Evolutionary conservation across 2,113 vertebrate genomes (phyloP).

Genomic region (Pyxicephalus adspersus): DNA sequence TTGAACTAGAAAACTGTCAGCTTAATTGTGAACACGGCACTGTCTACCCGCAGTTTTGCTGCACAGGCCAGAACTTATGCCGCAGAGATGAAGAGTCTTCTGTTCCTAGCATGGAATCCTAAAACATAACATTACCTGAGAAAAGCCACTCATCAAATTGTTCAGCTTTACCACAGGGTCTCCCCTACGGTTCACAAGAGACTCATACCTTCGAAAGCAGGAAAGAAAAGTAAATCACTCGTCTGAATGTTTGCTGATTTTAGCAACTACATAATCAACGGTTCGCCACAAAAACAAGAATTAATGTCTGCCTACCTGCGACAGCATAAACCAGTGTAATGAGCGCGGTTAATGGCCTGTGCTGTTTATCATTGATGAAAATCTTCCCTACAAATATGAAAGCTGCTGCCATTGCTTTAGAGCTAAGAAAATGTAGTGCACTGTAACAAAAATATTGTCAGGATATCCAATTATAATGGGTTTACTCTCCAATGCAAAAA

Average conservation of each 20-base stretch:
- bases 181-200: conserved; percentile 24
- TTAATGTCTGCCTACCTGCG: conserved; percentile 30
- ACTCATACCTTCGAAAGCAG: conserved; percentile 27
- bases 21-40: too few relatives aligned
- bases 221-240: conserved; percentile 30
- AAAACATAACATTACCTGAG: background rate
- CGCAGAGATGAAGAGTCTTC: conserved; percentile 2
- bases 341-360: conserved; percentile 37
- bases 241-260: conserved; percentile 33
- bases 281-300: conserved; percentile 41
- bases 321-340: conserved; percentile 30
- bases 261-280: conserved; percentile 37
- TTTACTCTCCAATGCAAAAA: background rate
- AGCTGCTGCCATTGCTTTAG: background rate
- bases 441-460: conserved; percentile 28
- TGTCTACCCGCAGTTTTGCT: background rate
- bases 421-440: conserved; percentile 6
- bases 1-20: too few relatives aligned
- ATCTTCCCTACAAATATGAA: conserved; percentile 40
- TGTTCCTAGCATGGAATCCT: background rate
- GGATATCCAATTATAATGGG: conserved; percentile 30
- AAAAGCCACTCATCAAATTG: background rate
- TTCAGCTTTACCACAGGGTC: background rate
- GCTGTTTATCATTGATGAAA: conserved; percentile 47
- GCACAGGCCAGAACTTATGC: background rate